Conservation (phyloP, 2,113 vertebrate genomes). For the Nycticryphes semicollaris region DNA sequence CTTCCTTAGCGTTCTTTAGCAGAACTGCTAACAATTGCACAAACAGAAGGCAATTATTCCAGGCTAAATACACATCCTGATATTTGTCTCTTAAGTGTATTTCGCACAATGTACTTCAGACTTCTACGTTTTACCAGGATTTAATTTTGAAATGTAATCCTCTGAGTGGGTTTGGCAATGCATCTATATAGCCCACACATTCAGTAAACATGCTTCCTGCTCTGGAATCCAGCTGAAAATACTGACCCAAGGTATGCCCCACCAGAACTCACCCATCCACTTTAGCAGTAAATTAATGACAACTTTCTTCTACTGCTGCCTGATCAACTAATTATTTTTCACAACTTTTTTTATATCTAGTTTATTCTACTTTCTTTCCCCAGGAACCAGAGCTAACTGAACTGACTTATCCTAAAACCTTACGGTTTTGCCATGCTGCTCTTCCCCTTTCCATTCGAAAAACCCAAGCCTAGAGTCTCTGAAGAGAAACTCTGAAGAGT, state of each 20-base stretch:
- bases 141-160: background rate
- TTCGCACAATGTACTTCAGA: fast-evolving
- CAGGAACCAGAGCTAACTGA: background rate
- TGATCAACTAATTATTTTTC: background rate
- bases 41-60: fast-evolving
- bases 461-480: fast-evolving
- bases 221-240: background rate
- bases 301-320: background rate
- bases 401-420: background rate
- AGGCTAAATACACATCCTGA: too few relatives aligned
- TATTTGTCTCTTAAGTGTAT: background rate
- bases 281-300: background rate
- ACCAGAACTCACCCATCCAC: background rate
- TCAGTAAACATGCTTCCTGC: background rate
- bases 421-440: fast-evolving
- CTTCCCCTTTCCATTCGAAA: fast-evolving
- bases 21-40: background rate
- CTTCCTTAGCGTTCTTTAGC: background rate
- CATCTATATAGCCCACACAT: too few relatives aligned
- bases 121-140: background rate
- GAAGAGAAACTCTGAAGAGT: fast-evolving
- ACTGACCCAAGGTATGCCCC: background rate
- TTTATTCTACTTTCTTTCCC: background rate
- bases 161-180: background rate
- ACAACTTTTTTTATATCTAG: background rate